Evolutionary conservation across 2,113 vertebrate species (phyloP).

Genomic region (Empidonax alnorum): DNA sequence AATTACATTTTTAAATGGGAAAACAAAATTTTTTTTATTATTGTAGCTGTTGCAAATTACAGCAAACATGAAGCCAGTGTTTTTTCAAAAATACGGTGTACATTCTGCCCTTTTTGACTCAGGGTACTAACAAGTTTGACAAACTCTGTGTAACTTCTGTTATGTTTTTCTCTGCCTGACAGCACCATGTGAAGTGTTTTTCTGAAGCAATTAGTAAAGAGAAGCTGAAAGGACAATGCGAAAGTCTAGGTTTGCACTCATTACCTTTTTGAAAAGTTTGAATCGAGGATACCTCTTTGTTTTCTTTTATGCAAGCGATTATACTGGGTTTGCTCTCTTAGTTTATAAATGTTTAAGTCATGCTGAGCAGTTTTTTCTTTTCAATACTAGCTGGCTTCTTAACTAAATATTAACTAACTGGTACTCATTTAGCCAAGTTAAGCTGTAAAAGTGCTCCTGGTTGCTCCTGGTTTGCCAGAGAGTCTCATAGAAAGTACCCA

Average conservation of each 20-base stretch:
- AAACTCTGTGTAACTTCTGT: neutral
- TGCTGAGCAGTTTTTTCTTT: neutral
- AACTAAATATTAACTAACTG: neutral
- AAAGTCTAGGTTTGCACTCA: neutral
- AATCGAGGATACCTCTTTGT: neutral
- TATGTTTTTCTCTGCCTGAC: neutral
- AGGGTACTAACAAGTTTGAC: neutral
- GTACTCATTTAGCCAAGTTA: neutral
- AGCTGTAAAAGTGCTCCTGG: neutral
- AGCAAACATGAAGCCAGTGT: neutral
- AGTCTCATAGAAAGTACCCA: neutral
- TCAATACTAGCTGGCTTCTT: neutral
- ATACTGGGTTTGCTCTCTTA: neutral
- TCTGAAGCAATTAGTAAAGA: neutral
- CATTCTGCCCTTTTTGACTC: neutral
- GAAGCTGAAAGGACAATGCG: neutral
- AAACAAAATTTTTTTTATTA: neutral
- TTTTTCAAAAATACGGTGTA: neutral
- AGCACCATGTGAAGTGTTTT: neutral
- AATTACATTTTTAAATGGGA: neutral
- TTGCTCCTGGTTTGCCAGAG: neutral
- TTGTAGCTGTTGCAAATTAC: neutral
- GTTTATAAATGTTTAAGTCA: neutral
- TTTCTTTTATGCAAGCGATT: neutral
- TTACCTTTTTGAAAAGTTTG: neutral